phyloP scores from a whole-genome alignment of 2,888 invertebrate species.

The Torymus auratus region DNA sequence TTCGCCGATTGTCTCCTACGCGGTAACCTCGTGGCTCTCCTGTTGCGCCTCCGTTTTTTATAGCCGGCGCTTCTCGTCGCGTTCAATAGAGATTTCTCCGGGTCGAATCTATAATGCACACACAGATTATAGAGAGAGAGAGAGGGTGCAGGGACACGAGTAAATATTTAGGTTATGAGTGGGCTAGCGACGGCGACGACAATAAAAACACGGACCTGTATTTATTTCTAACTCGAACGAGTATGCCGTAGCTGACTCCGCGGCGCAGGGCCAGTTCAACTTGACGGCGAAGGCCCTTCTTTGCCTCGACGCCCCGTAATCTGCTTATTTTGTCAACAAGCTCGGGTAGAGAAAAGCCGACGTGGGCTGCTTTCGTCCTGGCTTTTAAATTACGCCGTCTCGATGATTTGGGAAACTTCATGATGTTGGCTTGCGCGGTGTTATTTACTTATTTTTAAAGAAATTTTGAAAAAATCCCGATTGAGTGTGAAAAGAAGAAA shows the following conservation, averaged over 20 bases:
- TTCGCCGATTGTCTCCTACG: background rate
- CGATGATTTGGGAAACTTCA: too few species aligned
- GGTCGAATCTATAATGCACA: slow-evolving; percentile 59
- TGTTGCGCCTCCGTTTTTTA: background rate
- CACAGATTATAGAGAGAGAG: background rate
- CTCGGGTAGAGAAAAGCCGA: slow-evolving; percentile 65
- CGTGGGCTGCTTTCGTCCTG: too few species aligned
- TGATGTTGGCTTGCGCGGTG: too few species aligned
- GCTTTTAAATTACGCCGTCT: too few species aligned
- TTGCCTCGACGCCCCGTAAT: slow-evolving; percentile 61
- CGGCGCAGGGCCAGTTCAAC: slow-evolving; percentile 67
- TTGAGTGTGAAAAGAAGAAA: too few species aligned
- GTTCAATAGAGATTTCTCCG: slow-evolving; percentile 42
- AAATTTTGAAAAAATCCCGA: too few species aligned
- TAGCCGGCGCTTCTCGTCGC: background rate
- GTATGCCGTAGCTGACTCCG: slow-evolving; percentile 69
- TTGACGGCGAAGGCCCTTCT: slow-evolving; percentile 64
- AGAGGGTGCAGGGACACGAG: background rate
- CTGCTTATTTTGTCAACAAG: slow-evolving; percentile 65
- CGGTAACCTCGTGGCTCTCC: background rate
- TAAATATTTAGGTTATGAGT: too few species aligned
- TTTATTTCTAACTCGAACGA: slow-evolving; percentile 66
- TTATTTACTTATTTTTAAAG: too few species aligned
- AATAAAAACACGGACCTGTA: slow-evolving; percentile 63
- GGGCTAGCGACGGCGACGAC: too few species aligned